Conservation (phyloP, 2,888 invertebrate genomes). For the Mimumesa dahlbomi region DNA sequence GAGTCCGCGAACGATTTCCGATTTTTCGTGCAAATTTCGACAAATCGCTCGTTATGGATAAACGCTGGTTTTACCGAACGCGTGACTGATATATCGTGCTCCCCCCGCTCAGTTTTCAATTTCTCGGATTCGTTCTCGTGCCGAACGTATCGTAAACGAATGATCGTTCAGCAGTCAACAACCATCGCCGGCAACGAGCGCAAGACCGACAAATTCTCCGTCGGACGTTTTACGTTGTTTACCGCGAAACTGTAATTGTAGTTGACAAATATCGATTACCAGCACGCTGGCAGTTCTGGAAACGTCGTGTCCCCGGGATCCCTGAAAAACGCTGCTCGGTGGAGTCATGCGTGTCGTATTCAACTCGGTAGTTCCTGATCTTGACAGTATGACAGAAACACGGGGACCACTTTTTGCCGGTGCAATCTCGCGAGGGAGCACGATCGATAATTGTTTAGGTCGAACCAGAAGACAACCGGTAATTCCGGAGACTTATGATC, state of each 20-base stretch:
- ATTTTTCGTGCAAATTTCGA: no score
- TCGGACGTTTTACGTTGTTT: background rate
- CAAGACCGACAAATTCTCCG: background rate
- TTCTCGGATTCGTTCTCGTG: no score
- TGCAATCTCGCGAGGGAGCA: conserved; percentile 14
- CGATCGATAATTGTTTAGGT: conserved; percentile 43
- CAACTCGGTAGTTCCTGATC: conserved; percentile 12
- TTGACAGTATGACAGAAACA: conserved; percentile 16
- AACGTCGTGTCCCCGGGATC: conserved; percentile 11
- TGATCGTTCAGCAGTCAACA: background rate
- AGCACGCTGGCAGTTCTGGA: conserved; percentile 16
- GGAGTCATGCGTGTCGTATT: conserved; percentile 20
- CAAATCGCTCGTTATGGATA: no score
- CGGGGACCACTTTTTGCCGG: conserved; percentile 25
- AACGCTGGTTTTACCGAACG: no score
- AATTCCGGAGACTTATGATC: conserved; percentile 35
- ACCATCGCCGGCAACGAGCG: background rate
- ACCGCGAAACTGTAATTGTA: background rate
- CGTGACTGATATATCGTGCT: no score
- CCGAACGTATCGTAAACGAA: no score
- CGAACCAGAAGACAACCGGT: conserved; percentile 18
- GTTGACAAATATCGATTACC: conserved; percentile 4
- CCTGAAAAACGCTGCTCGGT: conserved; percentile 15
- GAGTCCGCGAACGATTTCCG: no score
- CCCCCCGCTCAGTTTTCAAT: no score